A percentile compares a stretch with the other conserved stretches of the same genome.
Conservation (phyloP, 2,113 vertebrate genomes). For the Equus przewalskii region DNA sequence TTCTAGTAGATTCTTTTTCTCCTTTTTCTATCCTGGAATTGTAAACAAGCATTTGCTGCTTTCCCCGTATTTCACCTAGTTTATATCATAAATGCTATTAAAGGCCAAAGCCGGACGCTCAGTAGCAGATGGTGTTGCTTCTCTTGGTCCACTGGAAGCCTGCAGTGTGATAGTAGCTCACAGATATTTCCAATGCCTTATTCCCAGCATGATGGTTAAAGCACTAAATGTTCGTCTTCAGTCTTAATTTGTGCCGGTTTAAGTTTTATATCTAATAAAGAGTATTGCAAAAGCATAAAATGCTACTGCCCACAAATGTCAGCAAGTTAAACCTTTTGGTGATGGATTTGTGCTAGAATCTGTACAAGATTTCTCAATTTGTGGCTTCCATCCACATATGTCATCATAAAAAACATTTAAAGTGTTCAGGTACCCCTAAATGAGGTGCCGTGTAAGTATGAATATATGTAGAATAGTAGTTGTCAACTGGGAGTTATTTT, state of each 20-base stretch:
- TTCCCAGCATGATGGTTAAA: neutral
- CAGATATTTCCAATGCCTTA: neutral
- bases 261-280: slow-evolving; percentile 22
- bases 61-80: neutral
- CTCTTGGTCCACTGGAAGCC: neutral
- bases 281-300: slow-evolving; percentile 50
- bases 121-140: neutral
- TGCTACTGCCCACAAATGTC: neutral
- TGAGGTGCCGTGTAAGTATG: neutral
- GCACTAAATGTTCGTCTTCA: neutral
- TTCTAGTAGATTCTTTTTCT: slow-evolving; percentile 17
- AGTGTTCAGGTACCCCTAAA: neutral
- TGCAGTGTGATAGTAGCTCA: neutral
- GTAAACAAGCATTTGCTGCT: neutral
- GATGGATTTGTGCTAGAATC: slow-evolving; percentile 16
- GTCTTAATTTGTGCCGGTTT: neutral
- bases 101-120: neutral
- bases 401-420: slow-evolving; percentile 10
- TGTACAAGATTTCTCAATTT: neutral
- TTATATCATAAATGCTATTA: neutral
- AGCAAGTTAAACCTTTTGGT: neutral
- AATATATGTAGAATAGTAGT: neutral
- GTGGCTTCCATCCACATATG: neutral
- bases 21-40: neutral
- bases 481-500: neutral